Evolutionary conservation across 2,888 invertebrate species (phyloP), one percentile per base, ranked within the genome.

Genomic region (Catocala fraxini): DNA sequence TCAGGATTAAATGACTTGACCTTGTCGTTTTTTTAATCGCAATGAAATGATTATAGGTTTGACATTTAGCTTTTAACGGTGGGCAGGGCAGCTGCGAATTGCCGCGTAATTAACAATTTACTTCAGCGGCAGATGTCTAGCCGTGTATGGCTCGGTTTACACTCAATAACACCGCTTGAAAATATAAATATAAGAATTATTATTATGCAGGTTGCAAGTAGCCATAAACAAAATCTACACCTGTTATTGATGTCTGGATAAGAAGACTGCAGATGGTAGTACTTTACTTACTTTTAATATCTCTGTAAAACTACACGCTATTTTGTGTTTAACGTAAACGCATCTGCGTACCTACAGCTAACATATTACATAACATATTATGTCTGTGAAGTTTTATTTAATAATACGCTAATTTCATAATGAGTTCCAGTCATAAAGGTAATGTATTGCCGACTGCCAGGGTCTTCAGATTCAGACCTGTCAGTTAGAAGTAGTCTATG

Each of bases 11-110:
- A 82, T 71, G 76, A 63, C 67, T 66, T 72, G 83, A 73, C 89
- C 87, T 89, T 85, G 84, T 51, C 65, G 73, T 72, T 75, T 77
- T 67, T 69, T 39, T 73, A 82, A 82, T 82, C 81, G 74, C 84
- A 83, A 80, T 85, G 84, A 88, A 89, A 89, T 88, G 87, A 87
- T 88, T 85, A 87, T 79, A 77, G 71, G 82, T 84, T 85, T 93
- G 93, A 92, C 93, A 93, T 93, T 93, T 93, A 91, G 83, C 77
- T 79, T 51, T 62, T 79, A 86, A 88, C 87, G 83, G 43, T 35
- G 39, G 53, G 81, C 75, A 68, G 75, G 78, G 81, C 93, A 92
- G 92, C 91, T 93, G 93, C 90, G 80, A 86, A 88, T 83, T 81
- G 81, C 80, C 75, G 60, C 64, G 84, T 82, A 89, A 87, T 89